phyloP scores from a whole-genome alignment of 2,888 invertebrate species.

The Tridacna crocea region DNA sequence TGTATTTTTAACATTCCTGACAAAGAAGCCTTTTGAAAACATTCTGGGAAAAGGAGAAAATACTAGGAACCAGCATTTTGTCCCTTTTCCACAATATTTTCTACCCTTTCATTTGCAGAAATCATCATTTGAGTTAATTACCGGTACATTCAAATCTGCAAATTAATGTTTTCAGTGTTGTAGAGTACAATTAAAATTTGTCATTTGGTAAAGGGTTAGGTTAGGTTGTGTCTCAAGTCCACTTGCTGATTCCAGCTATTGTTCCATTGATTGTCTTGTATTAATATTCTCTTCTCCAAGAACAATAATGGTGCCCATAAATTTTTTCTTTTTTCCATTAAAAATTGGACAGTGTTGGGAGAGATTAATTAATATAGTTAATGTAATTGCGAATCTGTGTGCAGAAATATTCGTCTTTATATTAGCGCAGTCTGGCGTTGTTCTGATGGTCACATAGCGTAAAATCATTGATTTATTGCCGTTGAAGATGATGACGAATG shows the following conservation, averaged over 20 bases:
- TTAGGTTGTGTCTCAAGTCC: constrained; percentile 11
- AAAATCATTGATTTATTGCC: constrained; percentile 37
- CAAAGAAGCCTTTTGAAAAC: too few relatives aligned
- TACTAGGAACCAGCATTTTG: too few relatives aligned
- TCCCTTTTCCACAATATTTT: too few relatives aligned
- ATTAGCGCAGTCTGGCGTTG: constrained; percentile 29
- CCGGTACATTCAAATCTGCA: not conserved
- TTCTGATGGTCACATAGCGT: constrained; percentile 24
- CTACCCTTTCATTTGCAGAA: too few relatives aligned
- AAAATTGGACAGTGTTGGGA: constrained; percentile 26
- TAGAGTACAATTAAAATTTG: not conserved
- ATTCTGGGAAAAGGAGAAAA: too few relatives aligned
- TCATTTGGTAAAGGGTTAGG: not conserved
- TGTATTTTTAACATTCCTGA: too few relatives aligned
- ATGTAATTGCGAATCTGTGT: constrained; percentile 45
- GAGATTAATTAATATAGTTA: constrained; percentile 49
- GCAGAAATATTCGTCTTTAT: constrained; percentile 39
- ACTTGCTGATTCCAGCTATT: constrained; percentile 14
- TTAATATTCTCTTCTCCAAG: constrained; percentile 24
- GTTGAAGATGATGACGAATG: constrained; percentile 28
- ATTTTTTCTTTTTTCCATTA: constrained; percentile 38
- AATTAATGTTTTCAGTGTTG: not conserved
- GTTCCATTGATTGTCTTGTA: constrained; percentile 18
- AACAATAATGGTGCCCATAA: constrained; percentile 25
- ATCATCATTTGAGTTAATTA: too few relatives aligned